These are phyloP conservation scores for Clostera curtula DNA, from an alignment of 2,888 invertebrate genomes.

Conservation along the genomic window DNA sequence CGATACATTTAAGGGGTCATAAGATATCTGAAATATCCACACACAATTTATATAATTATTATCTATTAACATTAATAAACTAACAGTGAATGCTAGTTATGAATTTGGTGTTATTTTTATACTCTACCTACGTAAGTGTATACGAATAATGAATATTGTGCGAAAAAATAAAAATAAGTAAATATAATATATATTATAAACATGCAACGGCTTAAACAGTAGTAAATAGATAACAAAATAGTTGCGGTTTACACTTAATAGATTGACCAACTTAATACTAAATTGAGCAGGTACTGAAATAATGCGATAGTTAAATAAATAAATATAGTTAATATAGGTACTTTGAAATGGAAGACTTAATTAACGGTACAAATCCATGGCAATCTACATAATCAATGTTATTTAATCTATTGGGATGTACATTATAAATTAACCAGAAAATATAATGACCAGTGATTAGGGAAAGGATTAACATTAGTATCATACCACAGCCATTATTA, in stretches of 20 bases:
- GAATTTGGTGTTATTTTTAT: background rate
- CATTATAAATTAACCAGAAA: constrained; percentile 39
- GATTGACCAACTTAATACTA: constrained; percentile 39
- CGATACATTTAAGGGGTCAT: too few species aligned
- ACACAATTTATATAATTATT: too few species aligned
- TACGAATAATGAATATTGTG: constrained; percentile 8
- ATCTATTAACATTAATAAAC: background rate
- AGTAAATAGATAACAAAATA: constrained; percentile 15
- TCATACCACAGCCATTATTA: constrained; percentile 72
- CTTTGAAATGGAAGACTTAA: constrained; percentile 69
- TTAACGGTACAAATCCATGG: constrained; percentile 61
- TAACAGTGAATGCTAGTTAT: background rate
- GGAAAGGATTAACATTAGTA: constrained; percentile 63
- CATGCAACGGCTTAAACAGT: constrained; percentile 7
- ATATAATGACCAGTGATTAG: constrained; percentile 46
- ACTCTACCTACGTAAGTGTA: constrained; percentile 15
- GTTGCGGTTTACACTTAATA: constrained; percentile 23
- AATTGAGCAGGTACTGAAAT: constrained; percentile 57
- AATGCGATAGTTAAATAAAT: constrained; percentile 41
- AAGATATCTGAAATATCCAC: too few species aligned
- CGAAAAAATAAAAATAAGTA: constrained; percentile 7
- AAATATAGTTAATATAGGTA: constrained; percentile 42
- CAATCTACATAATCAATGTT: constrained; percentile 44
- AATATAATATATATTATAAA: constrained; percentile 7
- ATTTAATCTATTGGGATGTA: constrained; percentile 41